Conservation (phyloP, 2,888 invertebrate genomes). For the Pyrgus malvae region DNA sequence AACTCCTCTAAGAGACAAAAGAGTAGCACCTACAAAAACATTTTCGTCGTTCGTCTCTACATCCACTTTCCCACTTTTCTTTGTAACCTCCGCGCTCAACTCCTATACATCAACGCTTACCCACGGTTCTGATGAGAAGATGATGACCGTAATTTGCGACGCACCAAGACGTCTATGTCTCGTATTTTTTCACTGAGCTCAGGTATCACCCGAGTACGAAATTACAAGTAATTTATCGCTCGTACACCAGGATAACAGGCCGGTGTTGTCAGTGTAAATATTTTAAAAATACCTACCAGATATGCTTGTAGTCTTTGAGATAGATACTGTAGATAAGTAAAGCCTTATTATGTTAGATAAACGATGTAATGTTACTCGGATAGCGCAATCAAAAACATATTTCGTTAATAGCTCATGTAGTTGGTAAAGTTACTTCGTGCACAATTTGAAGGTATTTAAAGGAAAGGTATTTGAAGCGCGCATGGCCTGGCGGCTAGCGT, state of each 20-base stretch:
- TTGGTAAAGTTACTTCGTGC: conserved; percentile 1
- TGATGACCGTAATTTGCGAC: conserved; percentile 82
- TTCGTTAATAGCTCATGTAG: conserved; percentile 5
- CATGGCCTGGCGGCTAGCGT: too few species aligned
- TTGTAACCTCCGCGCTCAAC: conserved; percentile 53
- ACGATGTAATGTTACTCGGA: conserved; percentile 5
- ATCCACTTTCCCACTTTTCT: conserved; percentile 19
- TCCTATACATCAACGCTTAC: conserved; percentile 77
- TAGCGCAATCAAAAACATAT: conserved; percentile 22
- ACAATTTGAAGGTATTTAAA: conserved; percentile 3
- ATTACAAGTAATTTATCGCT: conserved; percentile 80
- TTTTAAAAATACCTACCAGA: conserved; percentile 40
- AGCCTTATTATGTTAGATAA: conserved; percentile 20
- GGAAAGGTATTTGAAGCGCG: neutral
- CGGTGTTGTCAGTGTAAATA: conserved; percentile 50
- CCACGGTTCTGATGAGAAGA: conserved; percentile 80
- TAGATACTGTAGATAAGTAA: conserved; percentile 20
- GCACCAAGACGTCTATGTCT: conserved; percentile 82
- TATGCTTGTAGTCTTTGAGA: conserved; percentile 15
- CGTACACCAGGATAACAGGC: conserved; percentile 58
- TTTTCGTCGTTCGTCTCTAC: neutral
- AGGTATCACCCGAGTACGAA: conserved; percentile 79
- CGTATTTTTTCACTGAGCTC: conserved; percentile 79
- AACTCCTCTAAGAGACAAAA: conserved; percentile 20
- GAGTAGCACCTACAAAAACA: neutral